A percentile compares a stretch with the other conserved stretches of the same genome.
These are phyloP conservation scores for Trichogramma dendrolimi DNA, from an alignment of 2,888 invertebrate species.

Conservation along the genomic window DNA sequence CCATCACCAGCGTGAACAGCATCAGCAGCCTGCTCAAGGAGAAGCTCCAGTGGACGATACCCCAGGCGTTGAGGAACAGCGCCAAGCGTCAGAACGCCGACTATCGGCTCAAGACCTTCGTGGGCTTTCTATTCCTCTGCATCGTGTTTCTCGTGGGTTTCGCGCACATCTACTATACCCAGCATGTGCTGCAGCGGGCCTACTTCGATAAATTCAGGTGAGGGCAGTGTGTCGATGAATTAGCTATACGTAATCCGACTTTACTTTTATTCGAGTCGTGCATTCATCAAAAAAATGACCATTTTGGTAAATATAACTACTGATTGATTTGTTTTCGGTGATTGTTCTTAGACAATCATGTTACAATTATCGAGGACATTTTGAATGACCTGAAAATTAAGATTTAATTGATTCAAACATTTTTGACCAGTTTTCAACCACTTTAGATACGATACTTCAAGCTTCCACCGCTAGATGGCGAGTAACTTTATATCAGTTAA, in stretches of 20 bases:
- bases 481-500: too few relatives aligned
- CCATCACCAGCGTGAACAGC: constrained; percentile 80
- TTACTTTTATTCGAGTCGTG: neutral
- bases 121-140: constrained; percentile 73
- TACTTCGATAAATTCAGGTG: constrained; percentile 74
- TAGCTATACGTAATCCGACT: neutral
- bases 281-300: neutral
- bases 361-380: too few relatives aligned
- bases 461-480: too few relatives aligned
- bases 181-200: constrained; percentile 74
- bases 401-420: too few relatives aligned
- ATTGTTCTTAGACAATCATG: too few relatives aligned
- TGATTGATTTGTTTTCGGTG: too few relatives aligned
- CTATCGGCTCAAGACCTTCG: constrained; percentile 72
- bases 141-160: constrained; percentile 79
- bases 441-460: too few relatives aligned
- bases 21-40: constrained; percentile 78
- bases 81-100: constrained; percentile 48
- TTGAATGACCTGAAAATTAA: too few relatives aligned
- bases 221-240: neutral
- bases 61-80: constrained; percentile 46
- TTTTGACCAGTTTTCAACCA: too few relatives aligned
- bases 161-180: constrained; percentile 79
- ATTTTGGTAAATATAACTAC: neutral
- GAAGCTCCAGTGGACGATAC: constrained; percentile 66